Percentiles rank a stretch among this genome's conserved stretches.
Evolutionary conservation across 2,888 invertebrate genomes (phyloP).

Genomic region (Drosophila putrida): DNA sequence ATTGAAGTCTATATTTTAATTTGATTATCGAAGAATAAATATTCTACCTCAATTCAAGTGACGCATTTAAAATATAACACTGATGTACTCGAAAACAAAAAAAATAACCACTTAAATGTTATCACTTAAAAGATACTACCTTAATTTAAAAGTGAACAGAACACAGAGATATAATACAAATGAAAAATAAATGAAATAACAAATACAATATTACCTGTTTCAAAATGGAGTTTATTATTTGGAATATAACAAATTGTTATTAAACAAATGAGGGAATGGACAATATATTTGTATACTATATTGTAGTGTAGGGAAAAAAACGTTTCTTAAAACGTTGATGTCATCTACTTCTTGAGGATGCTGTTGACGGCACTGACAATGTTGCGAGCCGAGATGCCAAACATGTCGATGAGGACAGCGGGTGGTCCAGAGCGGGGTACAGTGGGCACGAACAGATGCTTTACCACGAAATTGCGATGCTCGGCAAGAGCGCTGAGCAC

Average conservation of each 20-base stretch:
- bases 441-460: conserved; percentile 91
- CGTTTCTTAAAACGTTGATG: not conserved
- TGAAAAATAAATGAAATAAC: not conserved
- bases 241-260: conserved; percentile 17
- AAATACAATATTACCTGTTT: conserved; percentile 9
- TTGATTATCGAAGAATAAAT: no score
- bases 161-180: no score
- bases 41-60: no score
- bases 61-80: no score
- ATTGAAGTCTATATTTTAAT: no score
- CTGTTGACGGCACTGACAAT: conserved; percentile 90
- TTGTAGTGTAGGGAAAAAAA: not conserved
- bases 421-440: conserved; percentile 98
- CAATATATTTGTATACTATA: conserved; percentile 3
- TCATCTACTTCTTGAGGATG: conserved; percentile 86
- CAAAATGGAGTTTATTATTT: conserved; percentile 29
- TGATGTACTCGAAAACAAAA: no score
- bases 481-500: conserved; percentile 93
- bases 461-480: conserved; percentile 90
- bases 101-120: no score
- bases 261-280: conserved; percentile 18
- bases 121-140: not conserved
- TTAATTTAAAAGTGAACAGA: not conserved
- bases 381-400: conserved; percentile 93
- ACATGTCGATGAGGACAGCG: conserved; percentile 93